Base-by-base conservation (phyloP, 2,113 vertebrate species). In the Trematomus loennbergii region DNA sequence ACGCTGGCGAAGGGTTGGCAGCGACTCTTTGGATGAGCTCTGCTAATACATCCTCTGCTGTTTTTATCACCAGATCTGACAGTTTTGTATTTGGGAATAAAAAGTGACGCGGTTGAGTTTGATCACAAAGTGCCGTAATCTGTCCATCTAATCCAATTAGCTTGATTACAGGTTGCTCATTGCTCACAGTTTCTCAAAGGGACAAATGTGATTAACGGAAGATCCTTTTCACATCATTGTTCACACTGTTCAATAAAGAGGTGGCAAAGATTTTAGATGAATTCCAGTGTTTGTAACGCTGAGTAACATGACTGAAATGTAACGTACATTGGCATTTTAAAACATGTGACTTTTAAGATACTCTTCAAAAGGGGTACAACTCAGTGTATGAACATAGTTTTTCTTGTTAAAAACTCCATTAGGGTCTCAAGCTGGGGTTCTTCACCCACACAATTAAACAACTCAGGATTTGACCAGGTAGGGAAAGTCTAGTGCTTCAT, bases 1-100 rank as follows among this genome's bases (percentile, higher is more conserved):
- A 74, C 71, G 12, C 3, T 58, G 12, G 58, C 12, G 29, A 36
- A 48, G 5, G 43, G 25, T 66, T 67, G 80, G 75, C 49, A 73
- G 60, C 77, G 48, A 75, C 50, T 73, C 52, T 9, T 36, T 48
- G 52, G 81, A 85, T 87, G 71, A 75, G 74, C 79, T 80, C 70
- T 52, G 36, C 75, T 71, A 82, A 86, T 61, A 77, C 59, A 67
- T 75, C 81, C 82, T 64, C 62, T 59, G 70, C 85, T 77, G 62
- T 87, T 89, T 89, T 90, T 86, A 88, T 82, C 72, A 82, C 71
- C 68, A 22, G 68, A 89, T 84, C 69, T 73, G 69, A 64, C 61
- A 62, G 54, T 57, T 87, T 86, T 82, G 77, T 68, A 75, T 86
- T 49, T 20, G 52, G 58, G 76, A 77, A 83, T 79, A 84, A 18